A percentile compares a stretch with the other conserved stretches of the same genome.
Evolutionary conservation across 2,113 vertebrate species (phyloP).

Genomic region (Embiotoca jacksoni): DNA sequence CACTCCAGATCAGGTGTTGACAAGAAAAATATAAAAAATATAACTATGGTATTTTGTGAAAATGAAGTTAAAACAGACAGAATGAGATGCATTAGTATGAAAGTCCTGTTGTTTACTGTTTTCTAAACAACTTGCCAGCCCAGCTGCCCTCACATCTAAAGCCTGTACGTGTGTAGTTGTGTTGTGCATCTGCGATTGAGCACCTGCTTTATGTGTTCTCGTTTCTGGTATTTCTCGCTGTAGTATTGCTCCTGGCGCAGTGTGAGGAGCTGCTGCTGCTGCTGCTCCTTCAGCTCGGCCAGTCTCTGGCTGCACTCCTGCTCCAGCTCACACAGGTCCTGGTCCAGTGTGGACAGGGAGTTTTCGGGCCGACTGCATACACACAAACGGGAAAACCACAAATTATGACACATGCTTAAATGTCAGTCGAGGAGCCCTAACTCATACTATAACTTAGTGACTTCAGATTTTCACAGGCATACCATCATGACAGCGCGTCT

Average conservation of each 20-base stretch:
- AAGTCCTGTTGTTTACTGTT: rapidly evolving
- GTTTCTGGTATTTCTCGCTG: conserved; percentile 97
- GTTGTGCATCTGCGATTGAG: not conserved
- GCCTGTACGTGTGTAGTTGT: not conserved
- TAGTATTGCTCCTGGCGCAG: conserved; percentile 98
- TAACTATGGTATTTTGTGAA: too few relatives aligned
- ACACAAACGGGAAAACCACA: not conserved
- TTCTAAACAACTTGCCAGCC: too few relatives aligned
- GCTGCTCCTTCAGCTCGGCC: conserved; percentile 92
- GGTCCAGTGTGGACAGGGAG: conserved; percentile 87
- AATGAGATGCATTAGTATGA: not conserved
- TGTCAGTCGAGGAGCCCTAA: not conserved
- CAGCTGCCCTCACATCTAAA: not conserved
- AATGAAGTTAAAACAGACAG: too few relatives aligned
- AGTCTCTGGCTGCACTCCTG: conserved; percentile 90
- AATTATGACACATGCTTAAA: not conserved
- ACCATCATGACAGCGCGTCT: too few relatives aligned
- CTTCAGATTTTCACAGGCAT: not conserved
- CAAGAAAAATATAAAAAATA: too few relatives aligned
- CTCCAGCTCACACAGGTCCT: conserved; percentile 90
- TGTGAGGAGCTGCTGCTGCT: conserved; percentile 94
- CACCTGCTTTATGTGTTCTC: conserved; percentile 97
- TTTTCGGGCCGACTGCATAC: conserved; percentile 88
- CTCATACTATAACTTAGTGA: too few relatives aligned
- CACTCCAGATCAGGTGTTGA: too few relatives aligned